Evolutionary conservation across 2,113 vertebrate genomes (phyloP), one percentile per base, ranked within the genome.

Genomic region (Rhea americana): DNA sequence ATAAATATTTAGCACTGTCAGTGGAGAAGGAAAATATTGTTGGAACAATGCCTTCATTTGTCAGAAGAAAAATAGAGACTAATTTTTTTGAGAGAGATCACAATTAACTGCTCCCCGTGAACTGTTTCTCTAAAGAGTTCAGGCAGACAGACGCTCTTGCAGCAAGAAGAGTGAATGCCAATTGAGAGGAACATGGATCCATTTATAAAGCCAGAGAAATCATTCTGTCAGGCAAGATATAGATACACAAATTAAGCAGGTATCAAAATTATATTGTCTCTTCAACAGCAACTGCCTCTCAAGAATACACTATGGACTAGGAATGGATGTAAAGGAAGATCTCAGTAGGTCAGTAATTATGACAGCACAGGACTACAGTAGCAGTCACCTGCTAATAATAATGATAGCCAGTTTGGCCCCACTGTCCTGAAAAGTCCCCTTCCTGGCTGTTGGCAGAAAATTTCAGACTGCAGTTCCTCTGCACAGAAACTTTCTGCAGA

Each of bases 211-310:
- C 35, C 72, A 87, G 83, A 90, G 88, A 96, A 96, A 97, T 96
- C 82, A 92, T 90, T 70, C 92, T 95, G 94, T 96, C 91, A 95
- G 88, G 78, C 28, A 76, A 91, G 68, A 95, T 85, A 91, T 65
- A 95, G 90, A 72, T 93, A 90, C 61, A 87, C 88, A 95, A 96
- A 96, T 97, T 97, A 97, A 93, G 92, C 94, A 95, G 62, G 78
- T 95, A 94, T 96, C 91, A 97, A 97, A 96, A 97, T 96, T 95
- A 82, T 75, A 97, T 71, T 4, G 47, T 95, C 45, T 85, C 81
- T 82, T 61, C 53, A 93, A 83, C 32, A 88, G 58, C 75, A 79
- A 53, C 41, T 90, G 90, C 83, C 37, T 82, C 86, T 92, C 50
- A 74, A 88, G 94, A 96, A 94, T 26, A 94, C 94, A 43, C 55